These are phyloP conservation scores for Saccostrea echinata DNA, from an alignment of 1,140 invertebrate species.

Conservation along the genomic window DNA sequence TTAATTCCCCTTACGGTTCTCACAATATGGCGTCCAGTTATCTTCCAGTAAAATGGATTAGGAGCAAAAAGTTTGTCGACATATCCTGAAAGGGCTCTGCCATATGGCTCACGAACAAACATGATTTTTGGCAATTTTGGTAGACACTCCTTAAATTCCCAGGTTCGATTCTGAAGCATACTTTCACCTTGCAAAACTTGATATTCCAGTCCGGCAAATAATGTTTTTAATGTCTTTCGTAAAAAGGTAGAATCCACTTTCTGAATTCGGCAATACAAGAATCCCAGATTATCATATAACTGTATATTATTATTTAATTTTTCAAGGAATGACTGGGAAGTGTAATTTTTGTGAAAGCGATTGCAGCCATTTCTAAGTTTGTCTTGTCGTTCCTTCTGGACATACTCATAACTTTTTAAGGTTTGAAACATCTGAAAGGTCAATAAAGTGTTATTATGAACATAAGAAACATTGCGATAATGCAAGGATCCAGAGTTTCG, in stretches of 20 bases:
- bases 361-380: neutral
- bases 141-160: neutral
- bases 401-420: neutral
- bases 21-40: conserved; percentile 23
- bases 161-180: neutral
- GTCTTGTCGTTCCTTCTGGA: neutral
- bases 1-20: neutral
- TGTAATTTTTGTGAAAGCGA: neutral
- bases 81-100: conserved; percentile 58
- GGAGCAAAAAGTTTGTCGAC: conserved; percentile 59
- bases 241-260: conserved; percentile 58
- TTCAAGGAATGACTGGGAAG: neutral
- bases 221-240: conserved; percentile 10
- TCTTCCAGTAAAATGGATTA: conserved; percentile 54
- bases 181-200: neutral
- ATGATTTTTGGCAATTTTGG: conserved; percentile 48
- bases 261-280: conserved; percentile 57
- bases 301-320: conserved; percentile 19
- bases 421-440: conserved; percentile 2
- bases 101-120: conserved; percentile 60
- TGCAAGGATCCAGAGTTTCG: no score
- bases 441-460: no score
- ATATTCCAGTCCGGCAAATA: conserved; percentile 10
- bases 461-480: no score
- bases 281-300: conserved; percentile 40